Conservation (phyloP, 2,888 invertebrate species). For the Pristionchus japonicus region DNA sequence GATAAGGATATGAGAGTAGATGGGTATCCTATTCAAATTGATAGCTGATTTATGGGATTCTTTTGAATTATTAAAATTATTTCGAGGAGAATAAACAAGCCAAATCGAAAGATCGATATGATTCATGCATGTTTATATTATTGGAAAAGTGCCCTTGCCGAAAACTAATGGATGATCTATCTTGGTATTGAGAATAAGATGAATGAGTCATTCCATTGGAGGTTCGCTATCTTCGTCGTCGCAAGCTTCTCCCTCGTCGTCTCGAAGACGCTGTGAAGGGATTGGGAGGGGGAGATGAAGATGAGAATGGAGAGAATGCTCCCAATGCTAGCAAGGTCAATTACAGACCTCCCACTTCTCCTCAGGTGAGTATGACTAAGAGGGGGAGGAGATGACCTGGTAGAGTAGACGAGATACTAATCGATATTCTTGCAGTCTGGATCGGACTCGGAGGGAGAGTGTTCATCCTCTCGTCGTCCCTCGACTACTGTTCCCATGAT, state of each 20-base stretch:
- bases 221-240: constrained; percentile 66
- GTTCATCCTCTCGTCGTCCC: constrained; percentile 7
- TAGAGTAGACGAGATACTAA: neutral
- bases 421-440: constrained; percentile 44
- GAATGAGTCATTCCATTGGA: constrained; percentile 48
- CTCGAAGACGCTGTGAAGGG: constrained; percentile 32
- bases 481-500: neutral
- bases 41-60: too few relatives aligned
- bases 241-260: constrained; percentile 66
- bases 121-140: neutral
- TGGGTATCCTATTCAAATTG: too few relatives aligned
- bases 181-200: too few relatives aligned
- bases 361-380: constrained; percentile 3
- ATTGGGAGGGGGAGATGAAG: constrained; percentile 31
- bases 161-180: neutral
- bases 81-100: too few relatives aligned
- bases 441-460: constrained; percentile 45
- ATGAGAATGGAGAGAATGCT: constrained; percentile 23
- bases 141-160: neutral
- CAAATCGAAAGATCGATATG: neutral
- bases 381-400: neutral
- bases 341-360: constrained; percentile 45
- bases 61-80: too few relatives aligned
- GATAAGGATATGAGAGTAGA: neutral
- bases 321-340: constrained; percentile 11